Conservation (phyloP, 2,888 invertebrate genomes). For the Habrosyne pyritoides region DNA sequence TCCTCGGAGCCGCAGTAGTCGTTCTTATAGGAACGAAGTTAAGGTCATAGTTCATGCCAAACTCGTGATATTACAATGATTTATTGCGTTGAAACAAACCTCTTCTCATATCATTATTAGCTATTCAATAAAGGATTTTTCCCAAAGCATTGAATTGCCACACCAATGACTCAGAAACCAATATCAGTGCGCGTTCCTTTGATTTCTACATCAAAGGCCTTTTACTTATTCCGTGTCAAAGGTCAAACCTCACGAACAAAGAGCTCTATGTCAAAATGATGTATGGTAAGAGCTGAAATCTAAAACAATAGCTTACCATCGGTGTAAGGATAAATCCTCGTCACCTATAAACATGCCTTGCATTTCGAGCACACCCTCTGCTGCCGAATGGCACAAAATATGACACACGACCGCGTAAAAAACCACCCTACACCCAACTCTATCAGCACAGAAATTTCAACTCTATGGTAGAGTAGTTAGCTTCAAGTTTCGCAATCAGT, state of each 20-base stretch:
- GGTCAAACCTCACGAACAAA: not conserved
- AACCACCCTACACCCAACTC: slow-evolving; percentile 43
- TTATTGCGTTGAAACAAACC: not conserved
- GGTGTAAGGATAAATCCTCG: slow-evolving; percentile 51
- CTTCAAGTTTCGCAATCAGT: slow-evolving; percentile 11
- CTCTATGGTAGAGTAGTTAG: slow-evolving; percentile 39
- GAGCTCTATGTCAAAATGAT: not conserved
- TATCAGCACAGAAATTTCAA: slow-evolving; percentile 35
- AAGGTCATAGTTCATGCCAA: not conserved
- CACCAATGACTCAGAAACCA: not conserved
- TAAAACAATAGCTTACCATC: slow-evolving; percentile 39
- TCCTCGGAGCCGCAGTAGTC: not conserved
- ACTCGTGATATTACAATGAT: not conserved
- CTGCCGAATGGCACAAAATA: slow-evolving; percentile 48
- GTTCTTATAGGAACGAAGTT: not conserved
- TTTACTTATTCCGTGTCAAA: not conserved
- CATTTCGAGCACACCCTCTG: slow-evolving; percentile 48
- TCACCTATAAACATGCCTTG: slow-evolving; percentile 62
- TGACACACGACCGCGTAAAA: slow-evolving; percentile 61
- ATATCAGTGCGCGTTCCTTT: not conserved
- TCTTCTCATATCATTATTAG: not conserved
- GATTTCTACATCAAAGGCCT: not conserved
- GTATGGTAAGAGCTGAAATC: slow-evolving; percentile 25
- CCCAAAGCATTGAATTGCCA: not conserved
- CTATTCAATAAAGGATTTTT: not conserved